Evolutionary conservation across 1,140 invertebrate species (phyloP), one percentile per base, ranked within the genome.

Genomic region (Ctenoplectra terminalis): DNA sequence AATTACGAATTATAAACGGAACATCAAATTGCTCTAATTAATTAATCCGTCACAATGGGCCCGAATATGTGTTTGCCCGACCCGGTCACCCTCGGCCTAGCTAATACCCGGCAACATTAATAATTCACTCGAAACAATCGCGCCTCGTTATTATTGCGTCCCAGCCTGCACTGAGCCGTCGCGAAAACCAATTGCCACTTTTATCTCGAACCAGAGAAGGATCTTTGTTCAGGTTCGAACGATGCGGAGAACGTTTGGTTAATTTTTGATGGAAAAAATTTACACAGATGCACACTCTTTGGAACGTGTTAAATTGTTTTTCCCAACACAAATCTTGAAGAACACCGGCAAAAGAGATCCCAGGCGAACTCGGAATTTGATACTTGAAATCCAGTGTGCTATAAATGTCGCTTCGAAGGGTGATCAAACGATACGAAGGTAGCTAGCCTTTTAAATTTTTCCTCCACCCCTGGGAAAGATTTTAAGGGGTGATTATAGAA

Each of bases 1-100:
- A 75, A 75, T 75, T 75, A 52, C 73, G 73, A 75, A 75, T 75
- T 75, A 75, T 75, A 75, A 75, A 60, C 73, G 73, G 73, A 64
- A 75, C 73, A 75, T 75, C 60, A 75, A 75, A 75, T 64, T 46
- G 73, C 31, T 52, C 60, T 64, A 75, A 75, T 75, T 75, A 75
- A 64, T 75, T 75, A 75, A 75, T 75, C 73, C 60, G 26, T 75
- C 60, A 75, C 73, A 75, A 75, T 75, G 46, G 73, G 23, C 58
- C n/a, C 0, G 58, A 54, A 52, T 52, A 50, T 34, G 23, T 26
- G 46, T n/a, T 34, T n/a, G 46, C 34, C 20, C 5, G 60, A 11
- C 4, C 13, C 50, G 26, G 1, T 3, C n/a, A 6, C 15, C 40
- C 29, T 7, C 13, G 4, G 20, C 11, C 31, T 20, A 2, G 69